Evolutionary conservation across 2,888 invertebrate genomes (phyloP).

Genomic region (Digitonthophagus gazella): DNA sequence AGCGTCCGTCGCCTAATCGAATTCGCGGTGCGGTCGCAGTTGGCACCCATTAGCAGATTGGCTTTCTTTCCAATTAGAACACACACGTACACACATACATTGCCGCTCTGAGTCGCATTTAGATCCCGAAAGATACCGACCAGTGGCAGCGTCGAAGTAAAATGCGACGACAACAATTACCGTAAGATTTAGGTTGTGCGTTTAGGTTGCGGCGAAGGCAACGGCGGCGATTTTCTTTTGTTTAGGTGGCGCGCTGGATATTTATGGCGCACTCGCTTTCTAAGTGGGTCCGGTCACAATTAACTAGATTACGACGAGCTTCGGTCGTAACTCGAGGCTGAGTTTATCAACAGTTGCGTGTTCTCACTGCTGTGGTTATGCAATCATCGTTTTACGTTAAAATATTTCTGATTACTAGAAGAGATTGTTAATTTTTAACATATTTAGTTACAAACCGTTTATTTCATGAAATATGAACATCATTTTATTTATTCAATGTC

Average conservation of each 20-base stretch:
- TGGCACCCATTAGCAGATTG: constrained; percentile 41
- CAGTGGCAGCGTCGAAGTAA: neutral
- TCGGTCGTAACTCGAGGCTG: neutral
- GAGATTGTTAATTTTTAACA: neutral
- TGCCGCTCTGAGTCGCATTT: neutral
- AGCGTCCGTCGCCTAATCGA: constrained; percentile 40
- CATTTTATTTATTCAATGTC: no score
- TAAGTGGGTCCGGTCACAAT: neutral
- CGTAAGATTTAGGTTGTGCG: neutral
- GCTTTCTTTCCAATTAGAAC: constrained; percentile 25
- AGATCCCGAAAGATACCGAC: neutral
- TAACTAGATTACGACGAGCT: neutral
- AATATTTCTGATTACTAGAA: neutral
- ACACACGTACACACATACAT: constrained; percentile 4
- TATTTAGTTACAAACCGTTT: neutral
- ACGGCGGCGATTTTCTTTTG: constrained; percentile 6
- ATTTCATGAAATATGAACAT: no score
- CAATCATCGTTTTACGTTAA: neutral
- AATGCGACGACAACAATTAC: neutral
- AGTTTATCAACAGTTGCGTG: neutral
- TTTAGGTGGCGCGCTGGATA: neutral
- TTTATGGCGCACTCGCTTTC: neutral
- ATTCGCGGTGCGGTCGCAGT: constrained; percentile 39
- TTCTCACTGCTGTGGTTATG: neutral
- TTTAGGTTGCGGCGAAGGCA: neutral